Base-by-base conservation (phyloP, 2,888 invertebrate species). In the Scaptomyza polygonia region DNA sequence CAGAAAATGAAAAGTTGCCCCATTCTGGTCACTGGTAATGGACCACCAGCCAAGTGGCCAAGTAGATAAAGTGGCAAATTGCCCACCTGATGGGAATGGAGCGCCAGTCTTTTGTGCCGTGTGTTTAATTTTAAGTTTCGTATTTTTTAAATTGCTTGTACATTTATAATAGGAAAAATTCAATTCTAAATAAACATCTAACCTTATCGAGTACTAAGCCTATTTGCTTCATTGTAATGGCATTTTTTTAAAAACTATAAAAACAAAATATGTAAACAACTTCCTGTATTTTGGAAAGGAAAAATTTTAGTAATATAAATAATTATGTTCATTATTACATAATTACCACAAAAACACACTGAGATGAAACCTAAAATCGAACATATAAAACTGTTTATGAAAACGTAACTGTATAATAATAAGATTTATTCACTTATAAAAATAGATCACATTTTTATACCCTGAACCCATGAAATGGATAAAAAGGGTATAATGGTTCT, bases 1-100 rank as follows among this genome's bases (percentile, higher is more conserved):
- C 40, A 54, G 42, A 29, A 61, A 75, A 73, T 55, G 44, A 62
- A 84, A 85, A 67, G 51, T n/a, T 48, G 52, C 34, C 52, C 11
- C 34, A 45, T 49, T 73, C 65, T 62, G 16, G 16, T 25, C 72
- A 66, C 40, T 65, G 66, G 36, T 47, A 55, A 56, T 59, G 63
- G 56, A 45, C 14, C 53, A 52, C n/a, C 34, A 78, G 75, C 85
- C 65, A 59, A 59, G 9, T 6, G 21, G 27, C 27, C 43, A 25
- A 54, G 12, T 40, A 40, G 18, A 36, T 36, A 36, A 36, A 36
- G 39, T 39, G 42, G 47, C 42, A 40, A 30, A 62, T 21, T 48
- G 43, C 25, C 49, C 51, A 43, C 32, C 51, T 39, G 9, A 39
- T 40, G 32, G 34, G 25, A 2, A 9, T 29, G 9, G n/a, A 18